Percentiles rank a stretch among this genome's conserved stretches.
phyloP scores from a whole-genome alignment of 2,113 vertebrate genomes.

The Zeus faber region DNA sequence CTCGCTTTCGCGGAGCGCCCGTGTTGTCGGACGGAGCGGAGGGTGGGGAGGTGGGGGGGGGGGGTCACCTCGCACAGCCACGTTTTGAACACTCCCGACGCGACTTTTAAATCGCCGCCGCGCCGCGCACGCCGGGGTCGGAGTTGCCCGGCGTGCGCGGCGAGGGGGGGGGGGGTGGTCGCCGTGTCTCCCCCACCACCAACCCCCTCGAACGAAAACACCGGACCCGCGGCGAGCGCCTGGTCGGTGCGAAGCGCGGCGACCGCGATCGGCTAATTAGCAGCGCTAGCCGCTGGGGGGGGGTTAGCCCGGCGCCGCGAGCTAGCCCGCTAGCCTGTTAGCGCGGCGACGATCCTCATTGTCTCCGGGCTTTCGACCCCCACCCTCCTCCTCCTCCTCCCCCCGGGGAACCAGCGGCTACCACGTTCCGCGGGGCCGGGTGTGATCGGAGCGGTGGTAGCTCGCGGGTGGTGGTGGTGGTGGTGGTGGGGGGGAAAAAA shows the following conservation, averaged over 20 bases:
- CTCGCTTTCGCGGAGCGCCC: no score
- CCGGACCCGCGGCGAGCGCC: slow-evolving; percentile 31
- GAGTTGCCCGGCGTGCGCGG: no score
- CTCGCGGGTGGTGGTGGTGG: background rate
- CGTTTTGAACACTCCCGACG: no score
- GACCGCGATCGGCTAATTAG: slow-evolving; percentile 70
- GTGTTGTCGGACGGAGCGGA: no score
- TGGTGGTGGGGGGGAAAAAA: no score
- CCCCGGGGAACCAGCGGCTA: background rate
- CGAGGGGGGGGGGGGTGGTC: no score
- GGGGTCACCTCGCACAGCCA: no score
- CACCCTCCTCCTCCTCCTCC: slow-evolving; percentile 1
- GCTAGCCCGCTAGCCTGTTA: slow-evolving; percentile 60
- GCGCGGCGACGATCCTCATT: slow-evolving; percentile 58
- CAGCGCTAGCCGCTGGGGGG: slow-evolving; percentile 63
- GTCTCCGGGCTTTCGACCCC: slow-evolving; percentile 52
- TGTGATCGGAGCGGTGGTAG: background rate
- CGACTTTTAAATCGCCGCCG: no score
- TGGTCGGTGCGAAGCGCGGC: slow-evolving; percentile 58
- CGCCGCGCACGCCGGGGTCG: no score
- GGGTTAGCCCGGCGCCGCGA: slow-evolving; percentile 59
- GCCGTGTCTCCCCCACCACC: no score
- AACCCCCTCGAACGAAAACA: background rate
- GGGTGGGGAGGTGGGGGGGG: no score
- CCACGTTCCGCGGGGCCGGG: no score